A percentile compares a stretch with the other conserved stretches of the same genome.
phyloP scores from a whole-genome alignment of 92 coral and sea anemone species.

The Porites rus region DNA sequence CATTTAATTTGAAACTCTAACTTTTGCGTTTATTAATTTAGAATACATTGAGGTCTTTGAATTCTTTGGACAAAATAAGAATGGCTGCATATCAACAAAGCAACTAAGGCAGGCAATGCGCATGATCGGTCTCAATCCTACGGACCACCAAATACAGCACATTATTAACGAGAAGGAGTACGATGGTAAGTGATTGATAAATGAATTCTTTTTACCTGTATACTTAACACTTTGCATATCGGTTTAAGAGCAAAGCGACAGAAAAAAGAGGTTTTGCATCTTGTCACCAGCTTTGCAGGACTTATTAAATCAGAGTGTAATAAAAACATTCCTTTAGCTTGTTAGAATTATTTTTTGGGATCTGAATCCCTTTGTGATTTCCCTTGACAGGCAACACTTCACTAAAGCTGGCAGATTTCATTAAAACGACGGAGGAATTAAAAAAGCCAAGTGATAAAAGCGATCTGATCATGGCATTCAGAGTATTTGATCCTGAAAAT shows the following conservation, averaged over 20 bases:
- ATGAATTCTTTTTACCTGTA: too few relatives aligned
- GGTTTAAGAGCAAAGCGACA: too few relatives aligned
- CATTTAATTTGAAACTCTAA: not conserved
- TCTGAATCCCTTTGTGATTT: not conserved
- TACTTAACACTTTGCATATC: too few relatives aligned
- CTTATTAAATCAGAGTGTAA: too few relatives aligned
- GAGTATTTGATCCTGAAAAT: slow-evolving; percentile 44
- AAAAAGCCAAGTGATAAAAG: slow-evolving; percentile 27
- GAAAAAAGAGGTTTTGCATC: too few relatives aligned
- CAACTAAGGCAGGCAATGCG: slow-evolving; percentile 47
- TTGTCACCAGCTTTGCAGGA: too few relatives aligned
- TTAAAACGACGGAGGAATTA: slow-evolving; percentile 36
- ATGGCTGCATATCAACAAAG: slow-evolving; percentile 45
- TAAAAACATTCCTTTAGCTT: too few relatives aligned
- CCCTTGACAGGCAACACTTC: slow-evolving; percentile 18
- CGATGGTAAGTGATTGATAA: slow-evolving; percentile 23
- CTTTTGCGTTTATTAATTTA: not conserved
- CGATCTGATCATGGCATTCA: slow-evolving; percentile 40
- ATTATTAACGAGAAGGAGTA: slow-evolving; percentile 41
- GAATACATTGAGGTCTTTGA: slow-evolving; percentile 50
- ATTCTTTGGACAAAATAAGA: slow-evolving; percentile 33
- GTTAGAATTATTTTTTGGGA: too few relatives aligned
- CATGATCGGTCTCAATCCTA: slow-evolving; percentile 43
- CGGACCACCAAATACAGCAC: slow-evolving; percentile 39
- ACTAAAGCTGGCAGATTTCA: slow-evolving; percentile 26